Base-by-base conservation (phyloP, 2,888 invertebrate species). In the Cosmia pyralina region DNA sequence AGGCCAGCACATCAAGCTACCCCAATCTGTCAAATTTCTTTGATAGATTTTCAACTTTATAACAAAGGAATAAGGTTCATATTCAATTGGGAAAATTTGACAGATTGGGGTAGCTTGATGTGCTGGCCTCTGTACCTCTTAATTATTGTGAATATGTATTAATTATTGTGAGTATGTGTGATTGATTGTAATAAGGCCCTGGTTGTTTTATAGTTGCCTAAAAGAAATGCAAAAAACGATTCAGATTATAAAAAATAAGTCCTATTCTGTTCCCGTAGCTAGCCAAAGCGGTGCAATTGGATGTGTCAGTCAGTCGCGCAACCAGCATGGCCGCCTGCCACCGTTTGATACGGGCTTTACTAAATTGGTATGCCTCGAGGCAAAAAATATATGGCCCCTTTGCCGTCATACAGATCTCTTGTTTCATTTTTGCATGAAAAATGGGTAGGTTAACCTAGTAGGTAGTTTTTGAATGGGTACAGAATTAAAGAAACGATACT, bases 301-400 rank as follows among this genome's bases (percentile, higher is more conserved):
- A 63, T 59, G 55, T 76, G 75, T 60, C 53, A 19, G 60, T 67
- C 58, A 73, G 11, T 48, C 15, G 22, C 19, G 60, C 38, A 22
- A 55, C 15, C 13, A 34, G 2, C 15, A 52, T n/a, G 7, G 17
- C 52, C 13, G 28, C 41, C 50, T 62, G 60, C 55, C 22, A 44
- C 48, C 53, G 53, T 75, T 68, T 52, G 60, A 62, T 38, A 55
- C n/a, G 22, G n/a, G 44, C 22, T 62, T 55, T 38, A 52, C 55
- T 69, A 62, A 69, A 75, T 62, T 69, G 75, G 50, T 75, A 50
- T 15, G 62, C 48, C 22, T 57, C 44, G 55, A 28, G 76, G 55
- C 41, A 75, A 62, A 75, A 62, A 44, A 50, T 55, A 60, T 34
- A 53, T 44, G 22, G 4, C 17, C 13, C n/a, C 34, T 44, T 8